Evolutionary conservation across 2,113 vertebrate species (phyloP).

Genomic region (Prolemur simus): DNA sequence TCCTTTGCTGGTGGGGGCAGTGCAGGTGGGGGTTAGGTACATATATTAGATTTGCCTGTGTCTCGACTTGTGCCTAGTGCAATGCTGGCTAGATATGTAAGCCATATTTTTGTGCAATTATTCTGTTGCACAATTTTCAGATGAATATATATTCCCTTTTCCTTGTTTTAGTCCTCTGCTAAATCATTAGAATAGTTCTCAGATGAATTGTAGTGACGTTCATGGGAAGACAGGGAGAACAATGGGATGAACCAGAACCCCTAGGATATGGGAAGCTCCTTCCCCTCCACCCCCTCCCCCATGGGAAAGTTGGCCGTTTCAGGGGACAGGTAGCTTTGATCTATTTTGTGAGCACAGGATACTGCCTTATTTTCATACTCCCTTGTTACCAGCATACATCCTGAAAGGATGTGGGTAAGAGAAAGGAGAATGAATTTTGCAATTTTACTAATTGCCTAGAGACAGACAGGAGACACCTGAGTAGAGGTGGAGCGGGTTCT

Average conservation of each 20-base stretch:
- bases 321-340: background rate
- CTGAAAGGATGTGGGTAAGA: background rate
- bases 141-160: background rate
- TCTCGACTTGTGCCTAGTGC: background rate
- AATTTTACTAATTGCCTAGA: background rate
- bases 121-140: background rate
- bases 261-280: background rate
- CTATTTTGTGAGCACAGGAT: background rate
- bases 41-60: background rate
- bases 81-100: background rate
- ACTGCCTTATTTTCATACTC: background rate
- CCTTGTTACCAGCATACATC: background rate
- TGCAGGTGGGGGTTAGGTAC: background rate
- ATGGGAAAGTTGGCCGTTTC: background rate
- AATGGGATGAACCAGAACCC: background rate
- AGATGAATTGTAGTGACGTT: background rate
- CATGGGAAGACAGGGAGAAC: background rate
- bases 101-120: background rate
- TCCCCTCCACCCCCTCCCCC: background rate
- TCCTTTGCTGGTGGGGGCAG: too few relatives aligned
- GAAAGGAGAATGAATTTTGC: background rate
- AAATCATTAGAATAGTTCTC: background rate
- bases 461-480: background rate
- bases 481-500: background rate
- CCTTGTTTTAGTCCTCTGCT: background rate